Base-by-base conservation (phyloP, 1,140 invertebrate genomes). In the Bombus sylvicola region DNA sequence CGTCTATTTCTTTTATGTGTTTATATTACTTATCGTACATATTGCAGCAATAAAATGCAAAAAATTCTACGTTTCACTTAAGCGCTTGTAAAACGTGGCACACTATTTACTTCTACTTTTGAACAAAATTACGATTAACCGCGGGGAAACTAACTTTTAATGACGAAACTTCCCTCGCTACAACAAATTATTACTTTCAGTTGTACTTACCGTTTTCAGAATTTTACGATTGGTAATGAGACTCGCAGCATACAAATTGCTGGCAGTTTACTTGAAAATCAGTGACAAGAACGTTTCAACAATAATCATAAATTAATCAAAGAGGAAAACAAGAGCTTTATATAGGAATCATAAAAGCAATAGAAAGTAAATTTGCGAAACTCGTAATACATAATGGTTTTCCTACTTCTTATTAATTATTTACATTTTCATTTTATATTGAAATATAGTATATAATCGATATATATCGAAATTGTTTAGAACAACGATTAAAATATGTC, bases 121-220 rank as follows among this genome's bases (percentile, higher is more conserved):
- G 75, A 53, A 59, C 37, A 66, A 81, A 85, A 85, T 85, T 81
- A 81, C 43, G 72, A 85, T 85, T 68, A 74, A 37, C 84, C 71
- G 9, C 43, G 59, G n/a, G 37, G 25, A 81, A 31, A 31, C 31
- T 53, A 85, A 81, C 78, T 85, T 85, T 85, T 85, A 85, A 85
- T 59, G 78, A 81, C 18, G 78, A 81, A 85, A 85, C 84, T 85
- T 85, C 62, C 3, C 22, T 3, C 1, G 47, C 37, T 57, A 9
- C 28, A 80, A 62, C 83, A 43, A 81, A 81, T 81, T 81, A 85
- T 39, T 81, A 85, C 78, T 81, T 85, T 41, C 43, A 69, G 62
- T 57, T 53, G n/a, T 53, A 74, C 79, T 75, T 85, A 5, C 13
- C 4, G 43, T 68, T 57, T 74, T n/a, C 34, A 31, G 15, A 28